Base-by-base conservation (phyloP, 2,113 vertebrate genomes). In the Monarcha castaneiventris region DNA sequence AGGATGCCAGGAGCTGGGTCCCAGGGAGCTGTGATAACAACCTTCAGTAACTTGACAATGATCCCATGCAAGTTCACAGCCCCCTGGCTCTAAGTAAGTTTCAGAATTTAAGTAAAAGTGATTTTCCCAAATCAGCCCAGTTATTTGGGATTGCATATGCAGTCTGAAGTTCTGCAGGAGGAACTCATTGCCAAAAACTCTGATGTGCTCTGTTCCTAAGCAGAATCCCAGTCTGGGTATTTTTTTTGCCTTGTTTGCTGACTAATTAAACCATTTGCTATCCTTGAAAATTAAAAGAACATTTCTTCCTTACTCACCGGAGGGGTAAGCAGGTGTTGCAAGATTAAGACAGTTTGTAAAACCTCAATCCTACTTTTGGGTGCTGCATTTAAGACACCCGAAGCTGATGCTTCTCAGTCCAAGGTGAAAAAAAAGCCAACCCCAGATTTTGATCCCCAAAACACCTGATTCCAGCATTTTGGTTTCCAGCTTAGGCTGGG, bases 41-140 rank as follows among this genome's bases (percentile, higher is more conserved):
- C 9, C 8, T 15, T 9, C 1, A 3, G 11, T 16, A 25, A 27
- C 14, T 16, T 1, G 0, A 10, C 4, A 4, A 29, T 16, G 1
- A 6, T 51, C 51, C 52, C 9, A 3, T 4, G 10, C 1, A 13
- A 21, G 9, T 25, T 71, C 29, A 37, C 16, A 54, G 14, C 33
- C 68, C 5, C 0, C 35, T 10, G 67, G 10, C 7, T 58, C 13
- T 11, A 52, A 20, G 2, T 3, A 20, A n/a, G 5, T 43, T 35
- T 37, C 43, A 62, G 43, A 48, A 73, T 21, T 61, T 35, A 19
- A 56, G 22, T 21, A 52, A 6, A 67, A 63, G 22, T 9, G 15
- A 2, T 29, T 67, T 85, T 79, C 39, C 35, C 6, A 0, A 55
- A 43, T 9, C 10, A 67, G 4, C 22, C 10, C 0, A 2, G 10